Conservation (phyloP, 2,888 invertebrate genomes). For the Cataglyphis cursor region DNA sequence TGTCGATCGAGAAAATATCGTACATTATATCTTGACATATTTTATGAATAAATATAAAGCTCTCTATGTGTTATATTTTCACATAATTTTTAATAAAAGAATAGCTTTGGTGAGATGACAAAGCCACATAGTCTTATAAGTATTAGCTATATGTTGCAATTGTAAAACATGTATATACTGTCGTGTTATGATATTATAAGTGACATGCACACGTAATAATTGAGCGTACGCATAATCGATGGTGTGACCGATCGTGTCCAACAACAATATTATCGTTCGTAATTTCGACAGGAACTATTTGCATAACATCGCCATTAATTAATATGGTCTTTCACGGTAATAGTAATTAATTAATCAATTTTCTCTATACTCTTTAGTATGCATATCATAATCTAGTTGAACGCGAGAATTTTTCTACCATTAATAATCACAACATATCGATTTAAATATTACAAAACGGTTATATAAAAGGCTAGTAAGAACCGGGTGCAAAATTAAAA, state of each 20-base stretch:
- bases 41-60: slow-evolving; percentile 1
- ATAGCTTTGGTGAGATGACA: neutral
- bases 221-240: slow-evolving; percentile 12
- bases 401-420: neutral
- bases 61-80: neutral
- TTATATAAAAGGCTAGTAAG: too few species aligned
- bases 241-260: slow-evolving; percentile 3
- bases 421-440: neutral
- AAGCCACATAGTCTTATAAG: neutral
- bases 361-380: neutral
- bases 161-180: neutral
- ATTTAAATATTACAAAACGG: neutral
- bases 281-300: slow-evolving; percentile 23
- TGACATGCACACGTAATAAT: slow-evolving; percentile 15
- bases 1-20: slow-evolving; percentile 5
- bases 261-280: slow-evolving; percentile 33
- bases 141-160: neutral
- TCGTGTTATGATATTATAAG: slow-evolving; percentile 16
- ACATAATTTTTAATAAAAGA: neutral
- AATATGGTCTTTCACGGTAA: slow-evolving; percentile 24
- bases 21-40: slow-evolving; percentile 8
- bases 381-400: neutral
- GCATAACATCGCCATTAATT: neutral
- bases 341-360: slow-evolving; percentile 7
- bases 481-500: too few species aligned